phyloP scores from a whole-genome alignment of 2,888 invertebrate genomes.

The Cephus pulcher region DNA sequence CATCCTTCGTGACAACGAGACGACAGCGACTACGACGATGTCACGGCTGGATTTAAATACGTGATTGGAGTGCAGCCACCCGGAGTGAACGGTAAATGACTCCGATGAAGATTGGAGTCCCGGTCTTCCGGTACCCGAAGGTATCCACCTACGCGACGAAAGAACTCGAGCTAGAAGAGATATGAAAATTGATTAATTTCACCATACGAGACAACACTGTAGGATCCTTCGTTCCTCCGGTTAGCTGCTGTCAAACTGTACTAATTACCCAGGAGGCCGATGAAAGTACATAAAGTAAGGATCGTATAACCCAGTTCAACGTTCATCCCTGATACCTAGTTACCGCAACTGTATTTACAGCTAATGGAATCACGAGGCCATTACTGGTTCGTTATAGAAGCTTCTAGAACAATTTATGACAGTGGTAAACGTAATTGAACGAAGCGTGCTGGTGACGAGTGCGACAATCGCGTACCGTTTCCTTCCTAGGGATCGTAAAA shows the following conservation, averaged over 20 bases:
- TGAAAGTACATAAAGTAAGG: background rate
- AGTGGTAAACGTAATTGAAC: constrained; percentile 5
- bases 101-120: background rate
- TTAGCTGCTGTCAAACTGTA: background rate
- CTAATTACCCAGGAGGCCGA: background rate
- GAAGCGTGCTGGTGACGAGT: background rate
- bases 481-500: background rate
- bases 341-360: background rate
- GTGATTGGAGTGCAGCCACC: background rate
- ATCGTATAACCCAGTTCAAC: background rate
- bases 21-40: background rate
- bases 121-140: background rate
- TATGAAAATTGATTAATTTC: background rate
- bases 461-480: background rate
- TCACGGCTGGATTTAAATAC: background rate
- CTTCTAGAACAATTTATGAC: constrained; percentile 1
- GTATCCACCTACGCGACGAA: background rate
- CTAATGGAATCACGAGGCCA: constrained; percentile 3
- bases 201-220: background rate
- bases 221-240: background rate
- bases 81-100: background rate
- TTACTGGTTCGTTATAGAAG: constrained; percentile 7
- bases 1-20: background rate
- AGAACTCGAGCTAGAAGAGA: background rate
- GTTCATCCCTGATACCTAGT: background rate